Conservation (phyloP, 2,888 invertebrate genomes). For the Calliopum simillimum region DNA sequence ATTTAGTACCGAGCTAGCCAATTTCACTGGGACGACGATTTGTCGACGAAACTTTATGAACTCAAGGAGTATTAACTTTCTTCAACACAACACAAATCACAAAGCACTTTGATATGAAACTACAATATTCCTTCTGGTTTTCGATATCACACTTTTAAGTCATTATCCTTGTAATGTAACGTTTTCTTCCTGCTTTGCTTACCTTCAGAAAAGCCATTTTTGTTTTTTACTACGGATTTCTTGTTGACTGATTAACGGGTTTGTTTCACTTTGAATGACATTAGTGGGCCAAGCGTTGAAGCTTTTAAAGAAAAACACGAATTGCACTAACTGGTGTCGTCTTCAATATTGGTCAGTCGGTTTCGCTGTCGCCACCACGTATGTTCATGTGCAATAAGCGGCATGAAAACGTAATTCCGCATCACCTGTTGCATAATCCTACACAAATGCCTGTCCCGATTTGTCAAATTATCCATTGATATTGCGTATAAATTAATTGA, state of each 20-base stretch:
- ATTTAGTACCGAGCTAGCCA: no score
- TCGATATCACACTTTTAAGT: background rate
- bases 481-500: background rate
- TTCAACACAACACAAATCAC: no score
- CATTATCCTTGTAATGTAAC: background rate
- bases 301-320: conserved; percentile 50
- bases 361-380: background rate
- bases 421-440: conserved; percentile 10
- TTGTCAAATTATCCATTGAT: background rate
- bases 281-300: conserved; percentile 21
- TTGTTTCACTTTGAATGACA: conserved; percentile 50
- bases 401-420: background rate
- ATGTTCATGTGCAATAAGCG: background rate
- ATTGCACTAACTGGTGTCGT: conserved; percentile 20
- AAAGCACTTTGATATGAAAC: background rate
- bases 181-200: conserved; percentile 25
- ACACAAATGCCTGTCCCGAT: background rate
- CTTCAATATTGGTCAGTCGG: conserved; percentile 13
- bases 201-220: conserved; percentile 52
- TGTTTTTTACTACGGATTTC: conserved; percentile 1
- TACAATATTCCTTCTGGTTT: background rate
- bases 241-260: conserved; percentile 31
- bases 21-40: no score
- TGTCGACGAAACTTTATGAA: no score
- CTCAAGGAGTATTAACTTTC: no score